A percentile compares a stretch with the other conserved stretches of the same genome.
These are phyloP conservation scores for Cephus rjabovi DNA, from an alignment of 2,888 invertebrate species.

Conservation along the genomic window DNA sequence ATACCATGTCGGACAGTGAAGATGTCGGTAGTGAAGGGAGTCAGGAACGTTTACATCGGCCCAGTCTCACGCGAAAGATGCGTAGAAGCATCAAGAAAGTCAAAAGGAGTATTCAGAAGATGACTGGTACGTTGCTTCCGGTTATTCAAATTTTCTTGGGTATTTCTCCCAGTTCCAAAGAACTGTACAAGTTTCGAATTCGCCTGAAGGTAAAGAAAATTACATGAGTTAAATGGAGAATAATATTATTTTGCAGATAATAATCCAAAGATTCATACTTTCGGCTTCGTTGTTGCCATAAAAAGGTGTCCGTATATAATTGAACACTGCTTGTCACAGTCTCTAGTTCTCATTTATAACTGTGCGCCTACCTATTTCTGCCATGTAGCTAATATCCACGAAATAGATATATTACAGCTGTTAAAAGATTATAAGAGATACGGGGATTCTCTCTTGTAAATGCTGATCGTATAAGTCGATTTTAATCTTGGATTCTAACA, in stretches of 20 bases:
- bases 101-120: constrained; percentile 53
- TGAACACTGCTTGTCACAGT: neutral
- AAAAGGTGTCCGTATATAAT: neutral
- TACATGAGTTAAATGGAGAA: neutral
- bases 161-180: neutral
- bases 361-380: neutral
- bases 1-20: constrained; percentile 18
- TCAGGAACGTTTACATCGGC: constrained; percentile 17
- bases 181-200: neutral
- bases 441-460: neutral
- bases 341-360: neutral
- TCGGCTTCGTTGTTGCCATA: neutral
- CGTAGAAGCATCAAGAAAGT: constrained; percentile 51
- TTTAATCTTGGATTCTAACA: neutral
- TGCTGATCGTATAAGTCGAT: neutral
- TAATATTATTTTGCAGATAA: neutral
- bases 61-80: constrained; percentile 52
- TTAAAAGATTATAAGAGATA: neutral
- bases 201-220: neutral
- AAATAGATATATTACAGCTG: neutral
- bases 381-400: neutral
- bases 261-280: neutral
- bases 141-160: neutral
- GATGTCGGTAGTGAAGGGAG: constrained; percentile 20
- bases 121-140: constrained; percentile 46